phyloP scores from a whole-genome alignment of 2,797 vertebrate genomes.

The Carapus acus region DNA sequence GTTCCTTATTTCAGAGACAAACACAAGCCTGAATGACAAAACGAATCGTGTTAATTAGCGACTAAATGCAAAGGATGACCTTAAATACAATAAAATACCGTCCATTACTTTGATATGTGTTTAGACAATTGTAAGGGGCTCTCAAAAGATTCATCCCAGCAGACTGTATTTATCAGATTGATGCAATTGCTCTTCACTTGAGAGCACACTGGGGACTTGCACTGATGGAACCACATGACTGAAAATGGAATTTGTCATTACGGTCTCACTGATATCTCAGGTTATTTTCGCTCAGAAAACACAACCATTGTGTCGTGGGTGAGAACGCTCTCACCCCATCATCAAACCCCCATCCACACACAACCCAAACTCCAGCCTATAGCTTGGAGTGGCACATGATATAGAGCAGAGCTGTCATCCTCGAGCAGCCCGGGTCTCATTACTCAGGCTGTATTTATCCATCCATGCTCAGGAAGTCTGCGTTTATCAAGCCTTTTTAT shows the following conservation, averaged over 20 bases:
- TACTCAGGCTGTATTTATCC: slow-evolving; percentile 68
- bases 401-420: slow-evolving; percentile 70
- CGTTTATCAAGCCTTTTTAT: slow-evolving; percentile 77
- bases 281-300: slow-evolving; percentile 43
- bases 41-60: slow-evolving; percentile 2
- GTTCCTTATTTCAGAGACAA: background rate
- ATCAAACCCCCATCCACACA: slow-evolving; percentile 25
- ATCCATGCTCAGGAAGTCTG: slow-evolving; percentile 66
- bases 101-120: slow-evolving; percentile 4
- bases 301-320: slow-evolving; percentile 33
- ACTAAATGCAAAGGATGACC: background rate
- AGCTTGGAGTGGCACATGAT: slow-evolving; percentile 59
- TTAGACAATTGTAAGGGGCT: background rate
- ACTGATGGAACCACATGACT: slow-evolving; percentile 28
- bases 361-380: background rate
- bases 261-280: slow-evolving; percentile 34
- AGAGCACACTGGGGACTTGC: slow-evolving; percentile 19
- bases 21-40: too few relatives aligned
- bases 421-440: slow-evolving; percentile 57
- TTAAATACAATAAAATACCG: slow-evolving; percentile 6
- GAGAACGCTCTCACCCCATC: slow-evolving; percentile 34
- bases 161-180: slow-evolving; percentile 13
- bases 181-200: slow-evolving; percentile 29
- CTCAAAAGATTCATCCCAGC: slow-evolving; percentile 16
- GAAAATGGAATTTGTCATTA: slow-evolving; percentile 50